phyloP scores from a whole-genome alignment of 1,140 invertebrate genomes.

The Drosophila setifemur region DNA sequence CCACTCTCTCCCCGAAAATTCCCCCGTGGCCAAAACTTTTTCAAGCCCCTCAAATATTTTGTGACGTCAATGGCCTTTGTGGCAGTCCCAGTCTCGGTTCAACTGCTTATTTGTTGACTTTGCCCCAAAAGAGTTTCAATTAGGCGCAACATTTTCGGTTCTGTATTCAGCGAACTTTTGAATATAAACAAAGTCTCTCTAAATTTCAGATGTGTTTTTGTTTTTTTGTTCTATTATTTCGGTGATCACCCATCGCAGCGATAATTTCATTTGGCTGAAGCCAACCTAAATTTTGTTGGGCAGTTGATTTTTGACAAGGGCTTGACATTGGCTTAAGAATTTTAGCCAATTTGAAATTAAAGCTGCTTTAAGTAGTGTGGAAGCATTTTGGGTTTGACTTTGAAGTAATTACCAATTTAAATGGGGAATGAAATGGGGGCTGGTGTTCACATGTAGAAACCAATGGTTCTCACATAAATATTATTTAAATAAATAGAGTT shows the following conservation, averaged over 20 bases:
- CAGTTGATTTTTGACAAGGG: constrained; percentile 34
- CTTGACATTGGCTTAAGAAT: neutral
- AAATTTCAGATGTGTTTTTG: constrained; percentile 19
- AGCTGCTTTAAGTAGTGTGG: neutral
- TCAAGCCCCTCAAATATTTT: constrained; percentile 26
- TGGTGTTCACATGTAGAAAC: too few relatives aligned
- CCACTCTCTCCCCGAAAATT: constrained; percentile 1
- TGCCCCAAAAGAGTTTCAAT: constrained; percentile 50
- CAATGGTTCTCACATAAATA: too few relatives aligned
- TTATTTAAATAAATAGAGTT: too few relatives aligned
- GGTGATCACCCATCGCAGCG: constrained; percentile 3
- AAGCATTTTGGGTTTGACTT: neutral
- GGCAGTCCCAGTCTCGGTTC: constrained; percentile 11
- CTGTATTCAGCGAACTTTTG: constrained; percentile 35
- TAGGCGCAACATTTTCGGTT: constrained; percentile 31
- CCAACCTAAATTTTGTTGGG: constrained; percentile 31
- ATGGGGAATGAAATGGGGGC: too few relatives aligned
- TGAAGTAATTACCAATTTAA: too few relatives aligned
- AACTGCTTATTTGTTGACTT: constrained; percentile 49
- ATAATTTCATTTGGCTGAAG: constrained; percentile 37
- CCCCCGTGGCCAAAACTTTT: constrained; percentile 24
- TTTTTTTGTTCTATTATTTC: neutral
- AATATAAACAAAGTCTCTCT: constrained; percentile 41
- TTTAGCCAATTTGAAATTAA: neutral
- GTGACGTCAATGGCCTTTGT: constrained; percentile 47